phyloP scores from a whole-genome alignment of 2,888 invertebrate genomes.

The Nemoura dubitans region DNA sequence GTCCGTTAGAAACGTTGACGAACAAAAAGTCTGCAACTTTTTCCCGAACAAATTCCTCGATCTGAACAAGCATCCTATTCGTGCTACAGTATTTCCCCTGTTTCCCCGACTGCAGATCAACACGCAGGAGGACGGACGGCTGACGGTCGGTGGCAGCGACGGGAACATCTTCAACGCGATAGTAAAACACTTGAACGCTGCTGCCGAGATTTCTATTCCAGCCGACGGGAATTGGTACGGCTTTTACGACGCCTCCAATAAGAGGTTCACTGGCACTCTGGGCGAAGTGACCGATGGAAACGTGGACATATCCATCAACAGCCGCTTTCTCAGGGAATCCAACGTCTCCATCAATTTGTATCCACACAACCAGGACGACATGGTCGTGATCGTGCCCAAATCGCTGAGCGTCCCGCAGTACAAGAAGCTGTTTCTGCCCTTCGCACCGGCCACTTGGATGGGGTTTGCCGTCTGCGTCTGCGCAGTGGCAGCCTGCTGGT shows the following conservation, averaged over 20 bases:
- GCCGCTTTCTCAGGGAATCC: slow-evolving; percentile 57
- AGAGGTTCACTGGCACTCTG: slow-evolving; percentile 54
- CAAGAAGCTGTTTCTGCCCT: slow-evolving; percentile 55
- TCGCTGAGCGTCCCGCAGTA: slow-evolving; percentile 60
- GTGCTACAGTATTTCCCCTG: background rate
- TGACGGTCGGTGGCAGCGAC: background rate
- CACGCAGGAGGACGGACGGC: background rate
- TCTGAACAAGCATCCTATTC: background rate
- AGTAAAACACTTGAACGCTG: background rate
- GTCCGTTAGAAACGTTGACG: background rate
- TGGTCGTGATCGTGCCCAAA: slow-evolving; percentile 61
- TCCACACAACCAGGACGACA: slow-evolving; percentile 58
- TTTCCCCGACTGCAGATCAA: background rate
- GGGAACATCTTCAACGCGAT: background rate
- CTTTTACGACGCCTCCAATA: background rate
- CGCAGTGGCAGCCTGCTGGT: background rate
- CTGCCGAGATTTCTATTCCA: background rate
- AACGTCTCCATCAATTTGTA: slow-evolving; percentile 54
- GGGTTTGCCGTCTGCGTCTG: slow-evolving; percentile 49
- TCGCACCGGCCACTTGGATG: slow-evolving; percentile 51
- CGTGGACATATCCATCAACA: slow-evolving; percentile 59
- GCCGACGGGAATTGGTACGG: slow-evolving; percentile 8
- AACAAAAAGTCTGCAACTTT: background rate
- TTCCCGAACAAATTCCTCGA: background rate
- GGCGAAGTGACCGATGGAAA: slow-evolving; percentile 57